Base-by-base conservation (phyloP, 2,888 invertebrate genomes). In the Cactoblastis cactorum region DNA sequence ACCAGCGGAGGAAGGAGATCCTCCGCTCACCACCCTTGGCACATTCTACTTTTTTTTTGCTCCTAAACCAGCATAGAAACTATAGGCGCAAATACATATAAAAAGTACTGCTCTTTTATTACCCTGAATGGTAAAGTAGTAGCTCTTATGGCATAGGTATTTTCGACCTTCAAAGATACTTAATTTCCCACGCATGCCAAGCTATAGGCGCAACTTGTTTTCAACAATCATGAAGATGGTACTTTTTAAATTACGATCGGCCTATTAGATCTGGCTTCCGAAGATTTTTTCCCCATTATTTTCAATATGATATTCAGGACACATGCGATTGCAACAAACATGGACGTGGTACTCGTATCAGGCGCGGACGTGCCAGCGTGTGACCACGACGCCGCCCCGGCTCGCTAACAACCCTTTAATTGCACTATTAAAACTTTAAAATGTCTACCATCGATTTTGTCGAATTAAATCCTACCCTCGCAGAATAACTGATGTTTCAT, bases 351-450 rank as follows among this genome's bases (percentile, higher is more conserved):
- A n/a, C n/a, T 14, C 5, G 34, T 45, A 53, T 17, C 14, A 15
- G 3, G 34, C 46, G 52, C 49, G 51, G 58, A 73, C 74, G 74
- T 70, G 74, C 66, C 69, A 65, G 65, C 63, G 77, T 74, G 78
- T 67, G 58, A 63, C 61, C 63, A 54, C 55, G 59, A 34, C 50
- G 22, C 34, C 39, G 60, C 67, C 62, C 57, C 55, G 53, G 59
- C 63, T 58, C 61, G 57, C 57, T 67, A 70, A 69, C 67, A 67
- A 69, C 64, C 64, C 69, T 72, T 69, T 81, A 80, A 81, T 77
- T 74, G 59, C 74, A 67, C 67, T 74, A 76, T 79, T 83, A 82
- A 79, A 62, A 71, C 63, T n/a, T n/a, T n/a, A 69, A 62, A 65
- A 57, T n/a, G n/a, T n/a, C 63, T 57, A 67, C 59, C 59, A 67